phyloP scores from a whole-genome alignment of 2,888 invertebrate species.

The Hololepta plana region DNA sequence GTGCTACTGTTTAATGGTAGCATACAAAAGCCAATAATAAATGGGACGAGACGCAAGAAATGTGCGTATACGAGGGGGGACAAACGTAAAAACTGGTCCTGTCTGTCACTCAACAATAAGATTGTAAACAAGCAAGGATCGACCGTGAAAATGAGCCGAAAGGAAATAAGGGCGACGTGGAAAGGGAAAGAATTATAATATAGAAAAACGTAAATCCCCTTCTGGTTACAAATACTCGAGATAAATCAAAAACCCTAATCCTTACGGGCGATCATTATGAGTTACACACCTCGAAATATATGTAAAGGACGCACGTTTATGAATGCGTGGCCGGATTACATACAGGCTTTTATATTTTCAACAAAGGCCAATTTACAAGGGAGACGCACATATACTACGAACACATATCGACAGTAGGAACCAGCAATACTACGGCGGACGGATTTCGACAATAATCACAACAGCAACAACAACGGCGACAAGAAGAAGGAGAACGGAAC shows the following conservation, averaged over 20 bases:
- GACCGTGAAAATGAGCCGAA: background rate
- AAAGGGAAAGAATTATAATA: slow-evolving; percentile 4
- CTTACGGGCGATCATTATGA: slow-evolving; percentile 10
- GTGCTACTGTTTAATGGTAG: no score
- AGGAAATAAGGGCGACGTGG: slow-evolving; percentile 1
- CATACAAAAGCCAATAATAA: no score
- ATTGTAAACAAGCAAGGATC: slow-evolving; percentile 15
- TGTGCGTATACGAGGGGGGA: no score
- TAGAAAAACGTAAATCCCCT: slow-evolving; percentile 20
- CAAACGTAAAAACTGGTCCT: slow-evolving; percentile 11
- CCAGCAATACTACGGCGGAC: no score
- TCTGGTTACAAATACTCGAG: slow-evolving; percentile 26
- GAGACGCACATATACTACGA: no score
- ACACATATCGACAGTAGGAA: no score
- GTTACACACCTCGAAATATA: background rate
- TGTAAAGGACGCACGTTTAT: no score
- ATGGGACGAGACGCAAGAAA: no score
- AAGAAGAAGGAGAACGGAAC: slow-evolving; percentile 16
- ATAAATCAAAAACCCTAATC: slow-evolving; percentile 26
- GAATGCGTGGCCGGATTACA: no score
- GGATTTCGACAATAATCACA: slow-evolving; percentile 25
- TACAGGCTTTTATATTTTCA: no score
- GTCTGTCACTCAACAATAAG: slow-evolving; percentile 12
- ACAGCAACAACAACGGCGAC: slow-evolving; percentile 14
- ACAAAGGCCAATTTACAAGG: no score